These are phyloP conservation scores for Cyclura pinguis DNA, from an alignment of 2,797 vertebrate species.

Conservation along the genomic window DNA sequence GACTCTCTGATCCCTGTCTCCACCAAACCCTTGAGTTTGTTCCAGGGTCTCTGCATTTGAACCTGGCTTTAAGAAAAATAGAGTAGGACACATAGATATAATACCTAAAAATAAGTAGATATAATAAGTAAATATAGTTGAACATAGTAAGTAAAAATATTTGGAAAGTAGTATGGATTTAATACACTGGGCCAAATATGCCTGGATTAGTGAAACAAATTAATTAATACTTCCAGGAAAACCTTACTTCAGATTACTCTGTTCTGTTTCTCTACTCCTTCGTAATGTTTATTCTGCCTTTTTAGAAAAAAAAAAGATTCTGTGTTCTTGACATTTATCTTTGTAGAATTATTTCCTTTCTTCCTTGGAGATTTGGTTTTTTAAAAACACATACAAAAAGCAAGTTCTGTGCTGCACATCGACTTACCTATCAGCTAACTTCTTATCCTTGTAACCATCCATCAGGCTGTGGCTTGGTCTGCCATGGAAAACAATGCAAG, in stretches of 20 bases:
- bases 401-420: not conserved
- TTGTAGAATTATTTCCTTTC: not conserved
- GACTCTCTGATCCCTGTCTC: too few relatives aligned
- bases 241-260: not conserved
- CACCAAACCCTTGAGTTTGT: not conserved
- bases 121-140: too few relatives aligned
- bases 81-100: not conserved
- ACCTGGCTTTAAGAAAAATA: not conserved
- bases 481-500: conserved; percentile 27
- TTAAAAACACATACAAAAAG: fast-evolving
- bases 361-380: conserved; percentile 7
- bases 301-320: not conserved
- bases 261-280: not conserved
- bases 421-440: not conserved
- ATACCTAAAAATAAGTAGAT: not conserved
- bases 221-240: not conserved
- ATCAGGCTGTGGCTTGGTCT: not conserved
- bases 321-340: conserved; percentile 2
- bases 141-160: not conserved
- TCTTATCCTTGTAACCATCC: not conserved
- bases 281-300: conserved; percentile 6
- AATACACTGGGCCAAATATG: not conserved
- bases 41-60: not conserved
- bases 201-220: not conserved
- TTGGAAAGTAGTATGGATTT: not conserved